These are phyloP conservation scores for Planococcus citri DNA, from an alignment of 1,140 invertebrate genomes.

Conservation along the genomic window DNA sequence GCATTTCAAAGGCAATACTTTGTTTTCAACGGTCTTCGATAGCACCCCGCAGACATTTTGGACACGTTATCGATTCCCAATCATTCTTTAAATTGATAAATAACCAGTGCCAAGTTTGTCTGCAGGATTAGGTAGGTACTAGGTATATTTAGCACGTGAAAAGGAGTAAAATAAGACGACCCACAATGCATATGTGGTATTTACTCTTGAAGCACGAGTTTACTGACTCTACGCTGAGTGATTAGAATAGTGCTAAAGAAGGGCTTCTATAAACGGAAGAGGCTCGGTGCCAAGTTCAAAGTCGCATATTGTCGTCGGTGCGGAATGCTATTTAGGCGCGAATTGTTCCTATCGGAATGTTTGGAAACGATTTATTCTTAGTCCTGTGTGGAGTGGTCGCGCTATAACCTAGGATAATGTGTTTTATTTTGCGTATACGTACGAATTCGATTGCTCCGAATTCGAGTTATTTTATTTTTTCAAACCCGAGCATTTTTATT, in stretches of 20 bases:
- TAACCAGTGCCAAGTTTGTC: no score
- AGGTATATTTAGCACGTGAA: no score
- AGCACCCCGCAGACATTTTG: no score
- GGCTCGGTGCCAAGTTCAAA: conserved; percentile 15
- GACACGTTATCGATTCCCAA: no score
- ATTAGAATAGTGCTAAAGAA: background rate
- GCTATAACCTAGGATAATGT: conserved; percentile 15
- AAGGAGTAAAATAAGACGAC: no score
- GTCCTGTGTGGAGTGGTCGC: background rate
- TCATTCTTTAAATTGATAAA: no score
- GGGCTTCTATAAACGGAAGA: background rate
- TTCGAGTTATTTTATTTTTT: no score
- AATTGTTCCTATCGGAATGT: background rate
- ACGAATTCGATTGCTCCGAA: background rate
- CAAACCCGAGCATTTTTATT: no score
- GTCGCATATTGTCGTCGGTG: background rate
- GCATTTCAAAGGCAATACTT: no score
- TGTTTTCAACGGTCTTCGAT: no score
- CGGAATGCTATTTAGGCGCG: background rate
- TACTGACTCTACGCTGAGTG: background rate
- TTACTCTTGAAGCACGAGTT: background rate
- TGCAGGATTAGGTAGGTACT: no score
- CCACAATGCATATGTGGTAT: no score
- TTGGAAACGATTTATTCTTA: background rate
- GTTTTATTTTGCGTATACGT: background rate